A percentile compares a stretch with the other conserved stretches of the same genome.
Conservation (phyloP, 2,113 vertebrate genomes). For the Cyphomyrus plagiostoma region DNA sequence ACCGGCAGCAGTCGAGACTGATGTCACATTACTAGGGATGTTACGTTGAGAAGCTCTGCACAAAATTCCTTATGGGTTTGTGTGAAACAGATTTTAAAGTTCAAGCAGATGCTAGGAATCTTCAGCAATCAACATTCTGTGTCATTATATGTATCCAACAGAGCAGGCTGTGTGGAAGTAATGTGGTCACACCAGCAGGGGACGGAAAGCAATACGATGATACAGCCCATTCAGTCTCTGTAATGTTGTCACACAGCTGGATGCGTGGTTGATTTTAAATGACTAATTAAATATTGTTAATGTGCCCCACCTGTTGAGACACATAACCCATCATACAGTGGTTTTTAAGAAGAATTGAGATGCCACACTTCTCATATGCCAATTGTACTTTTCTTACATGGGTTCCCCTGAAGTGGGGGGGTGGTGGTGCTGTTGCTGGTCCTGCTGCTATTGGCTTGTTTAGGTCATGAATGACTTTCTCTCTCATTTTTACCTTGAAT, state of each 20-base stretch:
- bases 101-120: neutral
- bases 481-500: neutral
- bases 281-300: neutral
- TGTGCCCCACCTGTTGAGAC: neutral
- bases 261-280: neutral
- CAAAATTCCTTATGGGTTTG: neutral
- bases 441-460: neutral
- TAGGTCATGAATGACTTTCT: neutral
- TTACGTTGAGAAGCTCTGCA: neutral
- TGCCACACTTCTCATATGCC: neutral
- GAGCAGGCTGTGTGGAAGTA: neutral
- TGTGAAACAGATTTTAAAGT: neutral
- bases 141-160: neutral
- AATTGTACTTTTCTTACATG: neutral
- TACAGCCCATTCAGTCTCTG: neutral
- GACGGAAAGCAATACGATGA: neutral
- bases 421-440: neutral
- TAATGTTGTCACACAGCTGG: conserved; percentile 2
- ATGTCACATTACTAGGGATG: neutral
- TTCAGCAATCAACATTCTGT: neutral
- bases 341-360: neutral
- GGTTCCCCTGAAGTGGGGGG: neutral
- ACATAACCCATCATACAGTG: neutral
- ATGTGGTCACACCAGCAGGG: neutral
- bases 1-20: neutral